phyloP scores from a whole-genome alignment of 2,113 vertebrate genomes.

The Thalassoma bifasciatum region DNA sequence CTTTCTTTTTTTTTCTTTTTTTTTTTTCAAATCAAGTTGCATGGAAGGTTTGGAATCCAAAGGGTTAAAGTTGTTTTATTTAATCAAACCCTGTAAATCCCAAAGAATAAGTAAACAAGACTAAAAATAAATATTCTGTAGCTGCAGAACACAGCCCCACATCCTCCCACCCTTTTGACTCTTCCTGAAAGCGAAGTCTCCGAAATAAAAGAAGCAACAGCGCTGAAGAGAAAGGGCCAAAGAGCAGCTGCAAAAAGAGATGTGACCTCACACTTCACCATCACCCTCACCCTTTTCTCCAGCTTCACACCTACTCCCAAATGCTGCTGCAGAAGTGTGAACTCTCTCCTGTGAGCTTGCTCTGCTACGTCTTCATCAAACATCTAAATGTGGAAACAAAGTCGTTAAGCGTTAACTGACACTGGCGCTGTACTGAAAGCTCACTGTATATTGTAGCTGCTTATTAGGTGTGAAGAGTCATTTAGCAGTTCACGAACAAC shows the following conservation, averaged over 20 bases:
- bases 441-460: not conserved
- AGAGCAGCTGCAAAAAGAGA: slow-evolving; percentile 41
- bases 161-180: not conserved
- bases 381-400: slow-evolving; percentile 33
- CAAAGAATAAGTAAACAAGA: not conserved
- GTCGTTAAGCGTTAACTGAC: not conserved
- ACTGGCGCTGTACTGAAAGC: not conserved
- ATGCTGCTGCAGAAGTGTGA: slow-evolving; percentile 30
- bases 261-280: slow-evolving; percentile 33
- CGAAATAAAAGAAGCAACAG: not conserved
- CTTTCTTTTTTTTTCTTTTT: too few relatives aligned
- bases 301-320: slow-evolving; percentile 48
- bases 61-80: too few relatives aligned
- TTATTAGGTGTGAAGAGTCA: not conserved
- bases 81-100: not conserved
- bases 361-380: slow-evolving; percentile 28
- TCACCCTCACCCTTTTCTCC: slow-evolving; percentile 20
- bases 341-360: slow-evolving; percentile 2
- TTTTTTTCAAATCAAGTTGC: too few relatives aligned
- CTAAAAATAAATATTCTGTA: not conserved
- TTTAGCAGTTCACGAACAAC: not conserved
- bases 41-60: too few relatives aligned
- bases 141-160: not conserved
- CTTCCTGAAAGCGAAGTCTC: not conserved
- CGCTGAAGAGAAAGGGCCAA: not conserved